A percentile compares a stretch with the other conserved stretches of the same genome.
phyloP scores from a whole-genome alignment of 2,797 vertebrate species.

The Microctenopoma lineatum region DNA sequence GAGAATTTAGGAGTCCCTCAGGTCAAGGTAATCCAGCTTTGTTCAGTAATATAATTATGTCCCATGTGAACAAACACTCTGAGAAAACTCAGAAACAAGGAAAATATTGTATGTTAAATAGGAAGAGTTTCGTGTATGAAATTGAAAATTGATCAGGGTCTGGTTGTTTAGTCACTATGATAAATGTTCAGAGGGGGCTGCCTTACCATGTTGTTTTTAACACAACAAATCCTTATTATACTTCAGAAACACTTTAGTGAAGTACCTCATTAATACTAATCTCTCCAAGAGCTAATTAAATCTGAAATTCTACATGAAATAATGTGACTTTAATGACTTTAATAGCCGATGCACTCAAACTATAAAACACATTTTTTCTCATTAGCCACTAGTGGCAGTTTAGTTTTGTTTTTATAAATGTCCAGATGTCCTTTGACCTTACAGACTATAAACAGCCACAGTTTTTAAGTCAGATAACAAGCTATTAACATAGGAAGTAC shows the following conservation, averaged over 20 bases:
- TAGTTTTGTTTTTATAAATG: not conserved
- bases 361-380: constrained; percentile 1
- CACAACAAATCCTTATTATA: constrained; percentile 5
- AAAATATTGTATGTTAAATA: too few species aligned
- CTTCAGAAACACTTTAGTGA: not conserved
- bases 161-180: too few species aligned
- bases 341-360: not conserved
- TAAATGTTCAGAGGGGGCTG: constrained; percentile 2
- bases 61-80: not conserved
- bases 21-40: constrained; percentile 32
- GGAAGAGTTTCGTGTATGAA: too few species aligned
- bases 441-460: too few species aligned
- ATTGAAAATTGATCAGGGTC: too few species aligned
- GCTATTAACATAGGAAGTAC: not conserved
- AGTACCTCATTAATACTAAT: constrained; percentile 14
- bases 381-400: not conserved
- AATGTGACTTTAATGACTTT: constrained; percentile 1
- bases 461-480: constrained; percentile 15
- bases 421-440: not conserved
- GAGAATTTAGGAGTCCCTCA: constrained; percentile 15
- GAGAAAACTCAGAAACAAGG: too few species aligned
- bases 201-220: not conserved
- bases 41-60: constrained; percentile 33
- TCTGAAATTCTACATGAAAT: constrained; percentile 1
- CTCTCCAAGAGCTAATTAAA: constrained; percentile 9